A percentile compares a stretch with the other conserved stretches of the same genome.
Evolutionary conservation across 2,113 vertebrate species (phyloP).

Genomic region (Festucalex cinctus): DNA sequence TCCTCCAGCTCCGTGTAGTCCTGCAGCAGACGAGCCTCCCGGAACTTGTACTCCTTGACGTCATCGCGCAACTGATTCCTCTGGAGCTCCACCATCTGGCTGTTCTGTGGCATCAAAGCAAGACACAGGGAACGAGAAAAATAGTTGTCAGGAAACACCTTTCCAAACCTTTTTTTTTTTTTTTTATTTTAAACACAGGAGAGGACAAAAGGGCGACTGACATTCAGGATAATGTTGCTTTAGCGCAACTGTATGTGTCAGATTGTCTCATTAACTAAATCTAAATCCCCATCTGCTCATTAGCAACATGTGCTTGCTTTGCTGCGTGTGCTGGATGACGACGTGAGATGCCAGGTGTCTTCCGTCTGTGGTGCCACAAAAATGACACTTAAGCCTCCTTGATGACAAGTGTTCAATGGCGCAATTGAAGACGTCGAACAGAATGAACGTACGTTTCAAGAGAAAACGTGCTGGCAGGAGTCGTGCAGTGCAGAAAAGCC

Average conservation of each 20-base stretch:
- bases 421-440: constrained; percentile 3
- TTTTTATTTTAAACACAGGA: constrained; percentile 3
- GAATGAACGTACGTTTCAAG: not conserved
- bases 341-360: constrained; percentile 48
- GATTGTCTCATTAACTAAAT: constrained; percentile 15
- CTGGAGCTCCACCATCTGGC: constrained; percentile 88
- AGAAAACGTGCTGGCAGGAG: not conserved
- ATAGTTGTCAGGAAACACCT: constrained; percentile 22
- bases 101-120: constrained; percentile 70
- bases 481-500: constrained; percentile 10
- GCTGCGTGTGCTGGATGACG: constrained; percentile 12
- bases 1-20: constrained; percentile 97
- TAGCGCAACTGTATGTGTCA: constrained; percentile 22
- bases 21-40: constrained; percentile 90
- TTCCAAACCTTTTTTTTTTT: constrained; percentile 10
- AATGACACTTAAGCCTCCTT: constrained; percentile 34
- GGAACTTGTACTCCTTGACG: constrained; percentile 96
- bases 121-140: constrained; percentile 13
- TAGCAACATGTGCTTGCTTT: not conserved
- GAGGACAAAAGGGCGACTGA: constrained; percentile 12
- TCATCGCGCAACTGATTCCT: constrained; percentile 89
- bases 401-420: constrained; percentile 20
- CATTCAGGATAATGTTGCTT: constrained; percentile 28
- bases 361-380: constrained; percentile 36
- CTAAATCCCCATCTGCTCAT: constrained; percentile 46